These are phyloP conservation scores for Gyrodactylus bullatarudis DNA, from an alignment of 1,140 invertebrate genomes.

Conservation along the genomic window DNA sequence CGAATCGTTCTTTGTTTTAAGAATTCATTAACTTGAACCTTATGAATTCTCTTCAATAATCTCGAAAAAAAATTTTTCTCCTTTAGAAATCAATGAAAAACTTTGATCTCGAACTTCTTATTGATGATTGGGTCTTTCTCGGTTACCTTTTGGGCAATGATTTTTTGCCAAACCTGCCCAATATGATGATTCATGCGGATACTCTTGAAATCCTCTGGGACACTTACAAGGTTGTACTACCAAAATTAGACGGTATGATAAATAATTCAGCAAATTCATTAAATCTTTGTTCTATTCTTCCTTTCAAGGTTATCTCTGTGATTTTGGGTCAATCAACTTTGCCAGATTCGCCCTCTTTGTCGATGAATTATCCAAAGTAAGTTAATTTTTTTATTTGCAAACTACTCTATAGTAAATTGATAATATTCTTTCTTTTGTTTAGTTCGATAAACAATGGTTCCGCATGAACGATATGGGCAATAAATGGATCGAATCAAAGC, in stretches of 20 bases:
- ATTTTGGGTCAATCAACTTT: slow-evolving; percentile 46
- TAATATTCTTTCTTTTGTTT: not conserved
- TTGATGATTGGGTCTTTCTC: slow-evolving; percentile 50
- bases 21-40: too few relatives aligned
- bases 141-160: slow-evolving; percentile 81
- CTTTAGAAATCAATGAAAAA: slow-evolving; percentile 24
- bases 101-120: slow-evolving; percentile 44
- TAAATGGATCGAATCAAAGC: slow-evolving; percentile 4
- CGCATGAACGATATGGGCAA: not conserved
- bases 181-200: slow-evolving; percentile 59
- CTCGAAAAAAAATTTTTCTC: too few relatives aligned
- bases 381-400: not conserved
- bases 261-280: not conserved
- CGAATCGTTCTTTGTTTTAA: not conserved
- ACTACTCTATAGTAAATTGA: not conserved
- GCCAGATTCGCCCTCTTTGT: slow-evolving; percentile 51
- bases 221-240: slow-evolving; percentile 50
- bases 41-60: too few relatives aligned
- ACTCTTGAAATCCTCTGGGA: slow-evolving; percentile 49
- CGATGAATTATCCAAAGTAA: slow-evolving; percentile 22
- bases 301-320: slow-evolving; percentile 51
- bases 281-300: slow-evolving; percentile 9
- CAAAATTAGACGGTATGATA: slow-evolving; percentile 34
- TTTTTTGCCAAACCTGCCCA: slow-evolving; percentile 68
- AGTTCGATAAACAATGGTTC: not conserved